These are phyloP conservation scores for Tiliacea citrago DNA, from an alignment of 2,888 invertebrate genomes.

Conservation along the genomic window DNA sequence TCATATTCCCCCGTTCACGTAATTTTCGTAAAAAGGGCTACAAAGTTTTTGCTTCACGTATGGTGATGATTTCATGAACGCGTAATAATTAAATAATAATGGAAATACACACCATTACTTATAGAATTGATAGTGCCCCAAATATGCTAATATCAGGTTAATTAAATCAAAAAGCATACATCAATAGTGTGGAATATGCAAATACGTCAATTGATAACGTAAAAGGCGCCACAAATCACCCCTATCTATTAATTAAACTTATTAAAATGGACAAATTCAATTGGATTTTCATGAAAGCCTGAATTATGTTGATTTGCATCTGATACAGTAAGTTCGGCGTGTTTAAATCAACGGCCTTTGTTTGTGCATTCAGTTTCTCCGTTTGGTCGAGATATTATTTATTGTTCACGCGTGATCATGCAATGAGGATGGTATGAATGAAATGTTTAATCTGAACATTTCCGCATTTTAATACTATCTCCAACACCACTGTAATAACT, in stretches of 20 bases:
- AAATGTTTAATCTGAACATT: constrained; percentile 7
- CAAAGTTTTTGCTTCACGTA: neutral
- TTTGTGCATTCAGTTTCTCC: constrained; percentile 43
- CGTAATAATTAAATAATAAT: neutral
- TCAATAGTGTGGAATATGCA: constrained; percentile 47
- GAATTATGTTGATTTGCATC: constrained; percentile 60
- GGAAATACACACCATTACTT: constrained; percentile 3
- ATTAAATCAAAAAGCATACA: constrained; percentile 59
- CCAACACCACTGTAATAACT: neutral
- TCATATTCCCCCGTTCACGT: no score
- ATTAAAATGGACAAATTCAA: constrained; percentile 62
- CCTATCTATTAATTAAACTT: constrained; percentile 65
- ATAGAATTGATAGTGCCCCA: constrained; percentile 10
- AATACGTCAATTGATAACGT: constrained; percentile 52
- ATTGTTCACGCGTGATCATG: constrained; percentile 31
- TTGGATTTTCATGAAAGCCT: constrained; percentile 54
- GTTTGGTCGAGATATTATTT: constrained; percentile 41
- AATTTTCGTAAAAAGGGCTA: no score
- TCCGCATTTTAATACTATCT: neutral
- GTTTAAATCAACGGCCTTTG: constrained; percentile 54
- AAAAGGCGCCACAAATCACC: constrained; percentile 50
- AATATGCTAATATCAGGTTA: constrained; percentile 42
- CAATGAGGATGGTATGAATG: constrained; percentile 8
- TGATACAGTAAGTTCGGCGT: constrained; percentile 53
- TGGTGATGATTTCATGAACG: neutral